Percentiles rank a stretch among this genome's conserved stretches.
Evolutionary conservation across 2,113 vertebrate species (phyloP).

Genomic region (Colistium nudipinnis): DNA sequence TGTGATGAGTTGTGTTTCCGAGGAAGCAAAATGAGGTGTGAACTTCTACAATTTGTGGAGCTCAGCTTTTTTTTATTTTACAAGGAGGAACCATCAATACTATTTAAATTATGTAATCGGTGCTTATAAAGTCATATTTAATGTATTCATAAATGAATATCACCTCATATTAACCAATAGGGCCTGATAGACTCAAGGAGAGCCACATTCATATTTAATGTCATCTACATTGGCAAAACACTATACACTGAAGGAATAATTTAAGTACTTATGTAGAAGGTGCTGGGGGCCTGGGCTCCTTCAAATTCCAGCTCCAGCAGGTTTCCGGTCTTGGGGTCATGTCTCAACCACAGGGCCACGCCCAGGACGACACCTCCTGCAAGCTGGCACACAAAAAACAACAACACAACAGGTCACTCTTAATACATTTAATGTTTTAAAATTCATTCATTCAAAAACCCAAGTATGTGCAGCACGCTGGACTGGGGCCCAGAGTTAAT

Average conservation of each 20-base stretch:
- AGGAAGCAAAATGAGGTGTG: too few relatives aligned
- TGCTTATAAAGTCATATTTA: neutral
- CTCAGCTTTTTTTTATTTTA: too few relatives aligned
- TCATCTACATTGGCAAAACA: too few relatives aligned
- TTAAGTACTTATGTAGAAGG: slow-evolving; percentile 92
- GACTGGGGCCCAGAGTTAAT: too few relatives aligned
- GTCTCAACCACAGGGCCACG: slow-evolving; percentile 94
- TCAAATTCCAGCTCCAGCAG: slow-evolving; percentile 86
- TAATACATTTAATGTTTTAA: neutral
- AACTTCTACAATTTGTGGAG: too few relatives aligned
- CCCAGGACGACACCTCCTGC: slow-evolving; percentile 96
- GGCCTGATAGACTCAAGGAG: neutral
- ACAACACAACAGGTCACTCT: slow-evolving; percentile 23
- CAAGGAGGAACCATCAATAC: neutral
- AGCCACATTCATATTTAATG: slow-evolving; percentile 41
- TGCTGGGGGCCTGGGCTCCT: slow-evolving; percentile 85
- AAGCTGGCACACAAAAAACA: slow-evolving; percentile 80
- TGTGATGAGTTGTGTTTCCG: too few relatives aligned
- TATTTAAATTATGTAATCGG: slow-evolving; percentile 6
- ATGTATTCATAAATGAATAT: slow-evolving; percentile 32
- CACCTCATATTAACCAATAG: slow-evolving; percentile 6
- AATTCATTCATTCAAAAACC: neutral
- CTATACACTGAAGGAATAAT: neutral
- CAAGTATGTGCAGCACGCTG: too few relatives aligned
- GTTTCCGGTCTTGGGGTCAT: slow-evolving; percentile 89